phyloP scores from a whole-genome alignment of 2,888 invertebrate genomes.

The Amaurobius ferox region DNA sequence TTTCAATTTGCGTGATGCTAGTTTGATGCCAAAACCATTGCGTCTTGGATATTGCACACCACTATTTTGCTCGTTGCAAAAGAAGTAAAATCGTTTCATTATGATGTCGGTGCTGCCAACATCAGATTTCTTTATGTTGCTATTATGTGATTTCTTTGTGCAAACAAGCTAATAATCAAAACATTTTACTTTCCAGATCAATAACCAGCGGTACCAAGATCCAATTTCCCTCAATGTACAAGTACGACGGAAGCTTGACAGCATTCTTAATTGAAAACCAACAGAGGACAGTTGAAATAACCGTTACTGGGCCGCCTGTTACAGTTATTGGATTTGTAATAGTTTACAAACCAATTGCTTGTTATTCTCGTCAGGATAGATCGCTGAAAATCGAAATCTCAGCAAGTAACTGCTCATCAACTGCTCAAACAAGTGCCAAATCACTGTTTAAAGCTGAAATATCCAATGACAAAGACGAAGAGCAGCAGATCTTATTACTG shows the following conservation, averaged over 20 bases:
- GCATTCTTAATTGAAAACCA: constrained; percentile 8
- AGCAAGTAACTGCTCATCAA: constrained; percentile 18
- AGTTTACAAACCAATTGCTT: constrained; percentile 48
- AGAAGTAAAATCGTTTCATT: too few relatives aligned
- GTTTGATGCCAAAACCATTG: too few relatives aligned
- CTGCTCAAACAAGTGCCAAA: constrained; percentile 2
- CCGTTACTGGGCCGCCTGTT: constrained; percentile 19
- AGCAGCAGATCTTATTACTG: constrained; percentile 5
- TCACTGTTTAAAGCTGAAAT: constrained; percentile 7
- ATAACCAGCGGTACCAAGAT: constrained; percentile 29
- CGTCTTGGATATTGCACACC: too few relatives aligned
- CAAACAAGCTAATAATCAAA: too few relatives aligned
- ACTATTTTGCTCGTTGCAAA: too few relatives aligned
- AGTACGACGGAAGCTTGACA: constrained; percentile 37
- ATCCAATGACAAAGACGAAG: neutral
- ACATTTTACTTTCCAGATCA: constrained; percentile 21
- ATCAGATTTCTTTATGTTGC: too few relatives aligned
- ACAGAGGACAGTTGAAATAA: neutral
- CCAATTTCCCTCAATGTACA: constrained; percentile 35
- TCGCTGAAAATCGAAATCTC: constrained; percentile 26
- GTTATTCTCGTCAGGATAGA: constrained; percentile 40
- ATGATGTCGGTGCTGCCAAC: too few relatives aligned
- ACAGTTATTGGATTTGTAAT: constrained; percentile 30
- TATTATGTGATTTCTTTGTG: too few relatives aligned
- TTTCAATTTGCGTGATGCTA: too few relatives aligned